Percentiles rank a stretch among this genome's conserved stretches.
phyloP scores from a whole-genome alignment of 2,888 invertebrate genomes.

The Dermolepida albohirtum region DNA sequence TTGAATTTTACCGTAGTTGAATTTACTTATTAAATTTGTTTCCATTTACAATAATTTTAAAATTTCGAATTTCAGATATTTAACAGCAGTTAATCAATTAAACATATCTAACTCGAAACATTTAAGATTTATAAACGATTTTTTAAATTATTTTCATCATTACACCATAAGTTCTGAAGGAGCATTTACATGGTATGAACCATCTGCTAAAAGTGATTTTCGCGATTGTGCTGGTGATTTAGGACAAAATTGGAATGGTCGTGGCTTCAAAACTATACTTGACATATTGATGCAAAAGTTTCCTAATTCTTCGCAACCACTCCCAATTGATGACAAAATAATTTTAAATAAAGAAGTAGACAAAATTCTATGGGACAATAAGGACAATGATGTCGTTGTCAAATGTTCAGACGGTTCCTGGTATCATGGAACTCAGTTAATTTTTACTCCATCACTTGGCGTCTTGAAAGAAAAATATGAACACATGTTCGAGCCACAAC shows the following conservation, averaged over 20 bases:
- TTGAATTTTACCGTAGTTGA: no score
- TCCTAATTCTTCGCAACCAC: slow-evolving; percentile 33
- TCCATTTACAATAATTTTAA: no score
- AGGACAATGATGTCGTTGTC: slow-evolving; percentile 58
- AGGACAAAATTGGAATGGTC: slow-evolving; percentile 76
- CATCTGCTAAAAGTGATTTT: slow-evolving; percentile 75
- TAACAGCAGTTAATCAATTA: slow-evolving; percentile 43
- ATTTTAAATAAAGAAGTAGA: slow-evolving; percentile 47
- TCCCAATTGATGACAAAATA: slow-evolving; percentile 50
- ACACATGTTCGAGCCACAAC: slow-evolving; percentile 67
- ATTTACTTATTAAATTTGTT: no score
- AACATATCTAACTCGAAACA: slow-evolving; percentile 45
- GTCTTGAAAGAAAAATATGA: slow-evolving; percentile 71
- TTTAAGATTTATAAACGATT: slow-evolving; percentile 41
- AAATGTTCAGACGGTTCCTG: slow-evolving; percentile 65
- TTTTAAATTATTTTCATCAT: slow-evolving; percentile 47
- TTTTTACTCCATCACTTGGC: slow-evolving; percentile 76
- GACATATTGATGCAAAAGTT: slow-evolving; percentile 68
- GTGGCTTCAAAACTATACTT: slow-evolving; percentile 73
- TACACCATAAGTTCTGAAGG: slow-evolving; percentile 57
- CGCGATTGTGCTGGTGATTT: slow-evolving; percentile 76
- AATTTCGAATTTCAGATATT: slow-evolving; percentile 47
- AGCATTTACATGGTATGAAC: slow-evolving; percentile 73
- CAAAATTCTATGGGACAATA: slow-evolving; percentile 46
- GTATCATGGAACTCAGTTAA: slow-evolving; percentile 71